These are phyloP conservation scores for Herpetotheres cachinnans DNA, from an alignment of 2,113 vertebrate genomes.

Conservation along the genomic window DNA sequence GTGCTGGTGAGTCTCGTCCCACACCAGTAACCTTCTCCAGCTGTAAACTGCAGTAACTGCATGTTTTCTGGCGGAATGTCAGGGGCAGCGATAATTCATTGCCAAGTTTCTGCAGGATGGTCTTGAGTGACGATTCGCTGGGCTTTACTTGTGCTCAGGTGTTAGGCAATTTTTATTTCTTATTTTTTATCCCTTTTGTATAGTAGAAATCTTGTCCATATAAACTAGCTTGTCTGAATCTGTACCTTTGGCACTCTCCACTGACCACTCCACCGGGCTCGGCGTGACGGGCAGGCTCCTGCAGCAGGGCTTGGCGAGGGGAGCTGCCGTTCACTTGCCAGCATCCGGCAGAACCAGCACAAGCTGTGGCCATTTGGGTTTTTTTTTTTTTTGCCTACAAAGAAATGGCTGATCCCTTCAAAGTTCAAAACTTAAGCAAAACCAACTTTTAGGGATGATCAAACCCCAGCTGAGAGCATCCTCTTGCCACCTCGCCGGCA, in stretches of 20 bases:
- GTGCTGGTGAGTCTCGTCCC: background rate
- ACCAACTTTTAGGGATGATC: background rate
- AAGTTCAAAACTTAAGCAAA: background rate
- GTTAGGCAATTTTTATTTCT: rapidly evolving
- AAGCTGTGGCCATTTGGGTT: rapidly evolving
- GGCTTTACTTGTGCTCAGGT: background rate
- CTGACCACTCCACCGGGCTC: no score
- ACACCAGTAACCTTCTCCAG: background rate
- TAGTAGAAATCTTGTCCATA: background rate
- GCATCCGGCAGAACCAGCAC: rapidly evolving
- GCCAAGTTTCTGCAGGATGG: background rate
- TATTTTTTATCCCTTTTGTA: rapidly evolving
- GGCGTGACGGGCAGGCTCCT: background rate
- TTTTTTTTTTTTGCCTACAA: background rate
- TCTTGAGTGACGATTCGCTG: rapidly evolving
- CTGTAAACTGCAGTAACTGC: rapidly evolving
- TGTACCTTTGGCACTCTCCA: background rate
- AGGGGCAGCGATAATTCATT: rapidly evolving
- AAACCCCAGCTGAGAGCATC: rapidly evolving
- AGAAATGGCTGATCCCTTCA: background rate
- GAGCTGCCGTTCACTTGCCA: rapidly evolving
- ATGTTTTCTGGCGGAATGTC: rapidly evolving
- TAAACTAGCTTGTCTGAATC: no score
- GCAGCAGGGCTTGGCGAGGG: background rate
- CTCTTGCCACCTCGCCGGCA: rapidly evolving